These are phyloP conservation scores for Cheilosia vulpina DNA, from an alignment of 2,888 invertebrate genomes.

Conservation along the genomic window DNA sequence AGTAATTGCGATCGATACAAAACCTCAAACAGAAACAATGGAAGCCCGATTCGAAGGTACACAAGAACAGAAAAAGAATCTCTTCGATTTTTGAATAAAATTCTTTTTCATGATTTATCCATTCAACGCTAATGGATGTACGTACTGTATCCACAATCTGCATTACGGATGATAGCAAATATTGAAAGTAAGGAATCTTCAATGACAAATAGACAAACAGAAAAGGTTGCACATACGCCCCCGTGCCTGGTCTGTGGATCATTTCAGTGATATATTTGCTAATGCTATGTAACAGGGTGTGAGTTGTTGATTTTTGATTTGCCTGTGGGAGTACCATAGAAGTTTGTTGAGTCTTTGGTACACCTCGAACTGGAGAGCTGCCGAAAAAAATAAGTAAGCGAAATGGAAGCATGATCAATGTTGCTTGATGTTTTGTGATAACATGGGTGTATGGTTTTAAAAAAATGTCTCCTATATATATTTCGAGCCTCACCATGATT, in stretches of 20 bases:
- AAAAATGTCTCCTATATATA: too few relatives aligned
- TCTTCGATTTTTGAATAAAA: background rate
- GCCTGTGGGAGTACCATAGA: too few relatives aligned
- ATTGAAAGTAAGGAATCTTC: background rate
- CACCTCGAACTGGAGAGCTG: too few relatives aligned
- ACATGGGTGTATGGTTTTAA: too few relatives aligned
- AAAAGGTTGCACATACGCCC: constrained; percentile 17
- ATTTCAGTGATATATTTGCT: background rate
- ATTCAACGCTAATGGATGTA: background rate
- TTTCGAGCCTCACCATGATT: too few relatives aligned
- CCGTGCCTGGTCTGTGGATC: constrained; percentile 1
- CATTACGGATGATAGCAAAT: background rate
- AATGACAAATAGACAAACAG: background rate
- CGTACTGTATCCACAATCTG: background rate
- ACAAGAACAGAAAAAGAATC: background rate
- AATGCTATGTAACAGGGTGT: background rate
- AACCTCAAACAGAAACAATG: background rate
- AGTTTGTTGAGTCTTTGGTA: too few relatives aligned
- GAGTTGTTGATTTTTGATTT: background rate
- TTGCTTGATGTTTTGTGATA: too few relatives aligned
- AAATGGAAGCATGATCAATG: too few relatives aligned
- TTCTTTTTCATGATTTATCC: background rate
- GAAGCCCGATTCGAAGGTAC: too few relatives aligned
- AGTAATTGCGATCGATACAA: constrained; percentile 23
- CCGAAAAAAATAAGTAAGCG: too few relatives aligned